Conservation (phyloP, 2,888 invertebrate species). For the Odontothrips loti region DNA sequence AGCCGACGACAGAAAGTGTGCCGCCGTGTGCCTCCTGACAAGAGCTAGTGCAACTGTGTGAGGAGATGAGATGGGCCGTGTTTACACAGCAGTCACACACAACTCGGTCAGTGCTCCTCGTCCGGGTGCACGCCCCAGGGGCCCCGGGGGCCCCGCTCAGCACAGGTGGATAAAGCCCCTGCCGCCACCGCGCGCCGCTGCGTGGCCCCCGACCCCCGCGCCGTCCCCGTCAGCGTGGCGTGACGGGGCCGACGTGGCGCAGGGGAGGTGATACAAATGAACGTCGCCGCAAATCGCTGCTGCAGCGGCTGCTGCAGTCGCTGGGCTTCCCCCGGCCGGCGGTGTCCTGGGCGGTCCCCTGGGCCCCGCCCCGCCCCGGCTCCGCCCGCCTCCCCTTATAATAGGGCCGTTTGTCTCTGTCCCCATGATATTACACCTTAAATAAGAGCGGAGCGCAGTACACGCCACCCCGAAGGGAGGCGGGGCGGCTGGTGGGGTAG, state of each 20-base stretch:
- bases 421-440: slow-evolving; percentile 22
- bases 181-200: neutral
- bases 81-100: neutral
- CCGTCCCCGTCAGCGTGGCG: no score
- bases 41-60: no score
- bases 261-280: neutral
- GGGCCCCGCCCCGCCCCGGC: neutral
- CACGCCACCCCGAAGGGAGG: neutral
- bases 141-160: no score
- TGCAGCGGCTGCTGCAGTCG: neutral
- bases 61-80: no score
- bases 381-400: slow-evolving; percentile 4
- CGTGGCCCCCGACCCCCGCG: no score
- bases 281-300: neutral
- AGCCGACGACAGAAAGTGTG: no score
- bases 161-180: neutral
- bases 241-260: neutral
- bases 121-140: no score
- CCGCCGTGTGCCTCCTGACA: no score
- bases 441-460: neutral
- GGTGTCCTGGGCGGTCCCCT: neutral
- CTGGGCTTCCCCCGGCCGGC: neutral
- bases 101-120: neutral
- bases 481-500: neutral
- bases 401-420: slow-evolving; percentile 12